Percentiles rank a stretch among this genome's conserved stretches.
These are phyloP conservation scores for Trochalopteron elliotii DNA, from an alignment of 2,113 vertebrate genomes.

Conservation along the genomic window DNA sequence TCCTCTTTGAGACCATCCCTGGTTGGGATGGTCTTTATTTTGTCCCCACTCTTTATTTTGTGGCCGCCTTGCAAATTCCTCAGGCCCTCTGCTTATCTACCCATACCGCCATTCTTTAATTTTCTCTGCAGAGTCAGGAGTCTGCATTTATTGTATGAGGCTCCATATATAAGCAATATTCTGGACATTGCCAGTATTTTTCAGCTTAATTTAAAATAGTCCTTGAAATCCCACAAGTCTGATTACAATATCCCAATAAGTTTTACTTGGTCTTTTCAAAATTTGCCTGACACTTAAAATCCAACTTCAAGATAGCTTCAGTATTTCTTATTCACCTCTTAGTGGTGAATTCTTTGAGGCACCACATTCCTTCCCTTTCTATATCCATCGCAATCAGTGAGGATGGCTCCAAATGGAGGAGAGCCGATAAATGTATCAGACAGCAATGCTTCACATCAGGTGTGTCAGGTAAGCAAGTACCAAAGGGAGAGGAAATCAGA, in stretches of 20 bases:
- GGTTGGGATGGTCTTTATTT: too few relatives aligned
- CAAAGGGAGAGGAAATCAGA: not conserved
- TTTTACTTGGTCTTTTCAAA: not conserved
- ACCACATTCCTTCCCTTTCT: not conserved
- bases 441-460: not conserved
- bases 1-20: not conserved
- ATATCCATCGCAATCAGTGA: not conserved
- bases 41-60: rapidly evolving
- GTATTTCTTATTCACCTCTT: not conserved
- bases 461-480: not conserved
- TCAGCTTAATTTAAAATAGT: not conserved
- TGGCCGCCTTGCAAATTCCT: not conserved
- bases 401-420: not conserved
- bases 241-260: not conserved
- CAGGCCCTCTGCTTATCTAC: not conserved
- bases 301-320: not conserved
- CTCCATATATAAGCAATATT: not conserved
- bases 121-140: not conserved
- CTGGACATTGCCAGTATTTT: not conserved
- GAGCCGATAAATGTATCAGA: not conserved
- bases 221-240: not conserved
- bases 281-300: not conserved
- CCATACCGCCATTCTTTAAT: not conserved
- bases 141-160: not conserved
- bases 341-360: not conserved